Evolutionary conservation across 2,888 invertebrate genomes (phyloP).

Genomic region (Meta bourneti): DNA sequence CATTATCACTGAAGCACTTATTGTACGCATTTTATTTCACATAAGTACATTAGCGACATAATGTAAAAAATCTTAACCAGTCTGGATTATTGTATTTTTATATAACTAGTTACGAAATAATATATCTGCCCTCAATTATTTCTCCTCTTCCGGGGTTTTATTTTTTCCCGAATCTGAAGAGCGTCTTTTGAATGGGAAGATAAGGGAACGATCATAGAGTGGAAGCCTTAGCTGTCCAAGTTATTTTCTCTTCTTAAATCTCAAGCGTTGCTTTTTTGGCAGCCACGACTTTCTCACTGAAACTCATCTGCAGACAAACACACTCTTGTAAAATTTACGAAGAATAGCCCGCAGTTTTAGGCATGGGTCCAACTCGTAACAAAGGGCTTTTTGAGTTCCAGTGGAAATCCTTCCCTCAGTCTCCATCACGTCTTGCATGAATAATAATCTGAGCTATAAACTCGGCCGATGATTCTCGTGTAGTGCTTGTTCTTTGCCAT

Average conservation of each 20-base stretch:
- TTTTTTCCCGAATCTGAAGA: background rate
- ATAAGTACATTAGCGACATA: no score
- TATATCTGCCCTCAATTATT: background rate
- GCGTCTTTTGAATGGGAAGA: background rate
- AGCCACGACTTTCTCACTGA: constrained; percentile 51
- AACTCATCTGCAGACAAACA: constrained; percentile 54
- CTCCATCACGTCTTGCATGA: constrained; percentile 55
- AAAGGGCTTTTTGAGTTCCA: constrained; percentile 60
- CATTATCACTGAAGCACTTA: no score
- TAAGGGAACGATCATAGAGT: constrained; percentile 1
- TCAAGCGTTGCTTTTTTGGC: constrained; percentile 36
- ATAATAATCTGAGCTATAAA: constrained; percentile 54
- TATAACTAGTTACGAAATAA: background rate
- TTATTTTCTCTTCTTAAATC: constrained; percentile 58
- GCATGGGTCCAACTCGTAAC: constrained; percentile 68
- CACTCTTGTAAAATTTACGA: constrained; percentile 59
- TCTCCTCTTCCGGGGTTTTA: background rate
- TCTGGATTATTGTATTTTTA: background rate
- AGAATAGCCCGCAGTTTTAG: constrained; percentile 58
- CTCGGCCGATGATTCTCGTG: constrained; percentile 19
- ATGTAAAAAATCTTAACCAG: no score
- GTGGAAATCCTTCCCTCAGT: constrained; percentile 14
- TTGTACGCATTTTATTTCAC: no score
- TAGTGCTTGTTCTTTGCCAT: constrained; percentile 5
- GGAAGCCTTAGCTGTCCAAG: constrained; percentile 36